These are phyloP conservation scores for Sturnus vulgaris DNA, from an alignment of 2,113 vertebrate genomes.

Conservation along the genomic window DNA sequence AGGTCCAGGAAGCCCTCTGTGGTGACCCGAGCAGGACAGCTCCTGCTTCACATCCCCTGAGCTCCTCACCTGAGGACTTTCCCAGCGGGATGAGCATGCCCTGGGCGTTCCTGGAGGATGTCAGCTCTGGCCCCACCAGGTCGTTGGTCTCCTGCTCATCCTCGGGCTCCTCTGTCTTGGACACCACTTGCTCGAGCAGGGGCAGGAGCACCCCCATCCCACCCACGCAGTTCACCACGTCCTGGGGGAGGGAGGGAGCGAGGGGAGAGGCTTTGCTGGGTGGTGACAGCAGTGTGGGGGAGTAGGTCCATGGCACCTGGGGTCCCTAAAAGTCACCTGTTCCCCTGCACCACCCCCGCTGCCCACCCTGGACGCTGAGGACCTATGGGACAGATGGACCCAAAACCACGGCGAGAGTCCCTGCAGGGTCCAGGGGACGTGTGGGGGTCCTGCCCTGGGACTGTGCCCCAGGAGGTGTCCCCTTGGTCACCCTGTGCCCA, in stretches of 20 bases:
- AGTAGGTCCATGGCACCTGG: fast-evolving
- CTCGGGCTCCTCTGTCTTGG: conserved; percentile 75
- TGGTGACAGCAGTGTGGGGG: fast-evolving
- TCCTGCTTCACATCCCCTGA: fast-evolving
- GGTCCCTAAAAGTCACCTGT: background rate
- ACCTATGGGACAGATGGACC: background rate
- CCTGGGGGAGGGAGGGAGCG: conserved; percentile 64
- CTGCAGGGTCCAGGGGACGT: background rate
- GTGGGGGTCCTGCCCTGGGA: background rate
- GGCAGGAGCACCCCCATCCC: conserved; percentile 88
- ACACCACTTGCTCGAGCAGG: conserved; percentile 85
- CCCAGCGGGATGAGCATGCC: conserved; percentile 86
- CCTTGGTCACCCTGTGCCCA: background rate
- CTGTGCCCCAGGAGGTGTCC: background rate
- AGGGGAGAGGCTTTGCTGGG: background rate
- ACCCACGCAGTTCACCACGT: conserved; percentile 90
- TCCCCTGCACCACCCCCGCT: background rate
- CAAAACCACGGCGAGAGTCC: fast-evolving
- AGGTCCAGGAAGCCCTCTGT: fast-evolving
- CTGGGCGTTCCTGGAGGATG: conserved; percentile 77
- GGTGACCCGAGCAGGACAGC: fast-evolving
- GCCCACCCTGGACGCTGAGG: fast-evolving
- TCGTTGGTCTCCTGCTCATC: conserved; percentile 82
- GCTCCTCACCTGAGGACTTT: conserved; percentile 82
- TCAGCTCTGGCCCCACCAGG: conserved; percentile 88